Base-by-base conservation (phyloP, 2,113 vertebrate genomes). In the Amblyornis subalaris region DNA sequence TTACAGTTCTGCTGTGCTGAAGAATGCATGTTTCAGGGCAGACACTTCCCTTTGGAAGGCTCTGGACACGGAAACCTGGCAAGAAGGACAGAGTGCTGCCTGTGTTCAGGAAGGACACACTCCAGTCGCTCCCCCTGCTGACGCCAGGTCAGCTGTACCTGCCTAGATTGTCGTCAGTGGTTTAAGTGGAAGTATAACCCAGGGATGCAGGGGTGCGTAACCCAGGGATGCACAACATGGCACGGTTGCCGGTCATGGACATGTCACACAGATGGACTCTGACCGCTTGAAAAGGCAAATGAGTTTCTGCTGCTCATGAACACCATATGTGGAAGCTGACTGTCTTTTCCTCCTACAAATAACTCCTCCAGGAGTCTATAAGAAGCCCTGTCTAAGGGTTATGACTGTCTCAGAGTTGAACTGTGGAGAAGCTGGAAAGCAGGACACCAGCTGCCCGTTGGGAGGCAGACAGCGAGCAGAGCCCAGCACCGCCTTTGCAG, bases 361-460 rank as follows among this genome's bases (percentile, higher is more conserved):
- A 58, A 69, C 36, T 64, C 36, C 54, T 69, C 33, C n/a, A 8
- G 47, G 23, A 74, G 75, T 11, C 18, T 11, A 33, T 0, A 14
- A 64, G 53, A 70, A 83, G 60, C 47, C 51, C 29, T 4, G 24
- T 35, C 26, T 51, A 6, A n/a, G 64, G 40, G 42, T 58, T 62
- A 12, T 2, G 2, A 17, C 4, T 7, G 14, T 12, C 61, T 60
- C 21, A 1, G 53, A 66, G 22, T 0, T 26, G 66, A 85, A 9
- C 28, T 4, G 53, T 1, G 58, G 36, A 31, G 70, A 44, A 53
- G 44, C 36, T 25, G 84, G 15, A 19, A n/a, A 45, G 67, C 6
- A 0, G 35, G 38, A 25, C 47, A 5, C 0, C 1, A 19, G 77
- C 53, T n/a, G 77, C 28, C n/a, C 4, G 0, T 0, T 1, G 25